Conservation (phyloP, 2,797 vertebrate genomes). For the Enteromius anoplus region DNA sequence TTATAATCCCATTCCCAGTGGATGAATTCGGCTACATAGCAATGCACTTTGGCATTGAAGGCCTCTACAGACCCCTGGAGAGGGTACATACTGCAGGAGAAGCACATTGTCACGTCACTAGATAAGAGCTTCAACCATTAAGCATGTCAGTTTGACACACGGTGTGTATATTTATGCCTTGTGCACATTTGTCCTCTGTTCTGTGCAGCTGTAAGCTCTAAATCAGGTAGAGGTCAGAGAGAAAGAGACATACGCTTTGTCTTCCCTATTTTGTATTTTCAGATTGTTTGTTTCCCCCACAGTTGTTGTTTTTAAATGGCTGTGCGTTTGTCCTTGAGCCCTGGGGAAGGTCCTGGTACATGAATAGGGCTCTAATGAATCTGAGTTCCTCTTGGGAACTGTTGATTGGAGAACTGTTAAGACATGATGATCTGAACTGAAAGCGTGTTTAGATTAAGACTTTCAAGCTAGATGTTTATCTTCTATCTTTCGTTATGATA, state of each 20-base stretch:
- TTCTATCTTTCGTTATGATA: not conserved
- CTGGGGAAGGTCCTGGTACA: conserved; percentile 29
- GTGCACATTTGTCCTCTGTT: conserved; percentile 26
- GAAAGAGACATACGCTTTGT: conserved; percentile 33
- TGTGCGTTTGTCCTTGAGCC: conserved; percentile 35
- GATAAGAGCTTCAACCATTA: conserved; percentile 31
- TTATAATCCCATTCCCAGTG: conserved; percentile 46
- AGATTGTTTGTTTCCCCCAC: conserved; percentile 22
- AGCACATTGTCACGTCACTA: conserved; percentile 33
- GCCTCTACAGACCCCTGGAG: conserved; percentile 17
- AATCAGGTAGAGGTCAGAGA: conserved; percentile 37
- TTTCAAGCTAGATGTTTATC: conserved; percentile 1
- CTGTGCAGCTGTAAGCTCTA: conserved; percentile 24
- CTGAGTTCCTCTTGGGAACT: not conserved
- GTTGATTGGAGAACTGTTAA: conserved; percentile 32
- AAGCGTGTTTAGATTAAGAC: not conserved
- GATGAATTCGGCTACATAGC: conserved; percentile 35
- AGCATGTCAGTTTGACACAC: conserved; percentile 19
- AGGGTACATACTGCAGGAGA: conserved; percentile 25
- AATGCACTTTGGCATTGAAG: conserved; percentile 40
- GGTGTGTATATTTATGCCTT: conserved; percentile 12
- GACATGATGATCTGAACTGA: conserved; percentile 29
- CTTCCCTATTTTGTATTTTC: conserved; percentile 32
- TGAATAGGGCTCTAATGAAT: conserved; percentile 35
- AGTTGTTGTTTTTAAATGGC: not conserved